Conservation (phyloP, 2,113 vertebrate species). For the Aramus guarauna region DNA sequence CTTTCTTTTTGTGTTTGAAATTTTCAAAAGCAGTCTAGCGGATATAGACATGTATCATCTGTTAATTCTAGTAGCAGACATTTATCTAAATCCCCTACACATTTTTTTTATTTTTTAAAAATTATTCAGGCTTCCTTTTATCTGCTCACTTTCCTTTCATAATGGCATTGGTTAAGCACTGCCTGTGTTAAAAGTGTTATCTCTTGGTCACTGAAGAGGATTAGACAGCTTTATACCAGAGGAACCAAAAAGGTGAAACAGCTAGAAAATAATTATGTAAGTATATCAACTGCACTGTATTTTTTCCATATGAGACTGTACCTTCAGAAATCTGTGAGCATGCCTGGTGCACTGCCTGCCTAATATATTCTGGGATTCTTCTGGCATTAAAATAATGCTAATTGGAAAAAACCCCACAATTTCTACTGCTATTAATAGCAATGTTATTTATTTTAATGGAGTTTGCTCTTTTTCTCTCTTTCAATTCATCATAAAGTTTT, state of each 20-base stretch:
- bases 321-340: background rate
- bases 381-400: background rate
- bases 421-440: background rate
- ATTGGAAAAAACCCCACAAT: background rate
- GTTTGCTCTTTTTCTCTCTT: background rate
- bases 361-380: background rate
- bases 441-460: background rate
- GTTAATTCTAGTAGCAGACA: constrained; percentile 6
- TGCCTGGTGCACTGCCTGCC: background rate
- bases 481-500: background rate
- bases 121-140: background rate
- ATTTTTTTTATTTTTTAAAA: background rate
- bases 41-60: background rate
- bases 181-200: background rate
- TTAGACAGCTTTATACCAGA: background rate
- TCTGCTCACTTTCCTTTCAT: background rate
- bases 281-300: background rate
- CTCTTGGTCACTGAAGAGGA: background rate
- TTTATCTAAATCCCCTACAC: background rate
- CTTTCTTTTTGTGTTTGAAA: background rate
- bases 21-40: background rate
- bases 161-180: background rate
- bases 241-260: background rate
- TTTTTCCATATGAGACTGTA: background rate
- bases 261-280: background rate